Evolutionary conservation across 2,797 vertebrate species (phyloP), one percentile per base, ranked within the genome.

Genomic region (Eleutherodactylus coqui): DNA sequence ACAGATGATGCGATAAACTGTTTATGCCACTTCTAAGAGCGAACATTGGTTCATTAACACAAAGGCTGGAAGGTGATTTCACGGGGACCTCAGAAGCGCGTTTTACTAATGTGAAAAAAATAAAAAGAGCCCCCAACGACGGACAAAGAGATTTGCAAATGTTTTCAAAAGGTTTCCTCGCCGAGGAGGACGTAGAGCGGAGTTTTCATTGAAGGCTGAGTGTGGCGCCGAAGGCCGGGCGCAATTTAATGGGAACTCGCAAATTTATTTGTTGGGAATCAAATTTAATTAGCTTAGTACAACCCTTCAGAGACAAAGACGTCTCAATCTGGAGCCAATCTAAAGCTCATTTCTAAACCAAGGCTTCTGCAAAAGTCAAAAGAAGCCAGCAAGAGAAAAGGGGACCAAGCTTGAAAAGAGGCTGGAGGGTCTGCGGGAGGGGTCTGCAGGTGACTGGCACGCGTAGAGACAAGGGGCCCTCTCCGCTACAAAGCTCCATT

Each of bases 261-360:
- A 91, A 89, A 89, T 92, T 92, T 93, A 93, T 94, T 95, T 94
- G 94, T 92, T 91, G 92, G 92, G 83, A 93, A 94, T 94, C 93
- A 95, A 93, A 94, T 96, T 95, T 96, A 96, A 96, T 96, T 95
- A 95, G 96, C 96, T 95, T 94, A 94, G 89, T 91, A 91, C 95
- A 94, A 94, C 94, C 92, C 95, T 94, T 93, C 92, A 94, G 90
- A 94, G 92, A 95, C 94, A 95, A 96, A 94, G 90, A 92, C 88
- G 91, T 89, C 93, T 93, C 93, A 95, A 95, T 94, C 93, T 92
- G 94, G 93, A 94, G 94, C 95, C 95, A 92, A 94, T 95, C 91
- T 93, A 93, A 94, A 94, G 91, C 93, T 95, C 93, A 92, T 95
- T 96, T 92, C 93, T 93, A 88, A 92, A 89, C 83, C 88, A 89